Percentiles rank a stretch among this genome's conserved stretches.
These are phyloP conservation scores for Sialis lutaria DNA, from an alignment of 2,888 invertebrate species.

Conservation along the genomic window DNA sequence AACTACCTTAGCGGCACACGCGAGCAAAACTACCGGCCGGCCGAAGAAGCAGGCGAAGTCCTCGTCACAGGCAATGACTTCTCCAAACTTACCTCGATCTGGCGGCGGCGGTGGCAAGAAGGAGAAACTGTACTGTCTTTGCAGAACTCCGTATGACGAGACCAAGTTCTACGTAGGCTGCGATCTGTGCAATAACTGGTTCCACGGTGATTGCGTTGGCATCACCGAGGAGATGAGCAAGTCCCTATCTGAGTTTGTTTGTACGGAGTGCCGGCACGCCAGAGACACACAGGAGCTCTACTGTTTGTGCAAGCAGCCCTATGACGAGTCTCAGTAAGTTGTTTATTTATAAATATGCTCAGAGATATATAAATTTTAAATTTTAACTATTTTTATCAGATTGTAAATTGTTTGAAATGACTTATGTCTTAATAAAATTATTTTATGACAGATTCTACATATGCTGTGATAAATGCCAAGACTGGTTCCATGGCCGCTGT, in stretches of 20 bases:
- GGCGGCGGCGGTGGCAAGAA: constrained; percentile 32
- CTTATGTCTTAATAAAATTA: neutral
- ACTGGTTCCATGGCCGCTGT: constrained; percentile 98
- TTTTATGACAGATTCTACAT: constrained; percentile 73
- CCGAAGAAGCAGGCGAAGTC: constrained; percentile 22
- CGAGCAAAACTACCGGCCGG: constrained; percentile 13
- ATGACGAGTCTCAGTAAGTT: constrained; percentile 89
- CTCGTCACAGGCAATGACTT: constrained; percentile 17
- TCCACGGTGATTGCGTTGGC: constrained; percentile 92
- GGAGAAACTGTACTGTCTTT: constrained; percentile 77
- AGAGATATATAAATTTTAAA: constrained; percentile 1
- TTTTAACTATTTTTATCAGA: neutral
- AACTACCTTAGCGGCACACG: constrained; percentile 21
- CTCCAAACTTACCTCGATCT: constrained; percentile 12
- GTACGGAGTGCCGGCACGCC: constrained; percentile 70
- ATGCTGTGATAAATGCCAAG: constrained; percentile 96
- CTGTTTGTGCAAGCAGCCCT: constrained; percentile 90
- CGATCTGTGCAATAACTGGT: constrained; percentile 96
- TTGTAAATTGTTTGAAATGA: neutral
- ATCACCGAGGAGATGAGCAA: constrained; percentile 86
- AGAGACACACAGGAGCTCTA: constrained; percentile 83
- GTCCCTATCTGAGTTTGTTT: constrained; percentile 77
- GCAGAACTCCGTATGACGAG: constrained; percentile 88
- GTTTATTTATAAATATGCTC: constrained; percentile 5
- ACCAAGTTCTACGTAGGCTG: constrained; percentile 97